Base-by-base conservation (phyloP, 2,888 invertebrate genomes). In the Drosophila koepferae region DNA sequence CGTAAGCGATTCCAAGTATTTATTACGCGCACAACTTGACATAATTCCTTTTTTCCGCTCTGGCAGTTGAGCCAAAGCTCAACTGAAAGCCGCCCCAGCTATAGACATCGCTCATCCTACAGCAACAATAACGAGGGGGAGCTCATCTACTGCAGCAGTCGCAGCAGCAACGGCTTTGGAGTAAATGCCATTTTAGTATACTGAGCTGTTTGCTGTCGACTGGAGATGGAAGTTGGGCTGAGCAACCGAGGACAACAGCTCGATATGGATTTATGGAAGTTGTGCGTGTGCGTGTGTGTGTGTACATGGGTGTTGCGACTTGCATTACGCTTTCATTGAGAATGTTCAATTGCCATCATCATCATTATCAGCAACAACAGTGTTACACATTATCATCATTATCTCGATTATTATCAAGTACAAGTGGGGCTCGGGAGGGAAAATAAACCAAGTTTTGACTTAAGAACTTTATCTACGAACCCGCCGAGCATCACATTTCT, bases 21-120 rank as follows among this genome's bases (percentile, higher is more conserved):
- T 88, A 90, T 90, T 90, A 80, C 91, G 89, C 80, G 78, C 80
- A 84, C 91, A 91, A 89, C 89, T 89, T 91, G 89, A 91, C 89
- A 90, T 89, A 90, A 90, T 90, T 89, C 82, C 81, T 77, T 74
- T 80, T 86, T 89, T 89, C 82, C 85, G 85, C 82, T 74, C 72
- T 69, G 75, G 64, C 83, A 63, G 73, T 71, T 65, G 67, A 78
- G 79, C 54, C 73, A 64, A 53, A 64, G 64, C 48, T 41, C 41
- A 55, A 55, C 41, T 28, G 38, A 38, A 38, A 64, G 41, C 71
- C 23, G 56, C 58, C 43, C 14, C 49, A 72, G 31, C 55, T 54
- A 31, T 43, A 51, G 60, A 53, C 64, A 64, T 56, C 61, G 44
- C 53, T 43, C 38, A 40, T 49, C 23, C 48, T 12, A 18, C 31